Conservation (phyloP, 2,888 invertebrate species). For the Hypolimnas misippus region DNA sequence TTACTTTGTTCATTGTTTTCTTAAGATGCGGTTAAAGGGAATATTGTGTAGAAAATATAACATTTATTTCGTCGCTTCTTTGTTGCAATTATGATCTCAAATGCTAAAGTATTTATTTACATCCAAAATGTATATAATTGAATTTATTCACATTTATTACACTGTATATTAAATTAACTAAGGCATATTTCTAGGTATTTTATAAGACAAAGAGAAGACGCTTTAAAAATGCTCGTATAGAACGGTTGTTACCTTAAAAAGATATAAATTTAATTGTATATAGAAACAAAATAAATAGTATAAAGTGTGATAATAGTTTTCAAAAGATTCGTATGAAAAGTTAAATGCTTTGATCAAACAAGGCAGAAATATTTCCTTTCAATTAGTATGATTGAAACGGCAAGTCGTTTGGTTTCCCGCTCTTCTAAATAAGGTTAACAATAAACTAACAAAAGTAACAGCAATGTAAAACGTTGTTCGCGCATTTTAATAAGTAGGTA, state of each 20-base stretch:
- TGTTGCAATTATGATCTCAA: too few relatives aligned
- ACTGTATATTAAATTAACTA: too few relatives aligned
- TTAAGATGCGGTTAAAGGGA: too few relatives aligned
- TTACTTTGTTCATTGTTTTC: too few relatives aligned
- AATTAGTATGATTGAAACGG: constrained; percentile 25
- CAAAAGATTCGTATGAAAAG: constrained; percentile 3
- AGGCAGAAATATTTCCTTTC: constrained; percentile 27
- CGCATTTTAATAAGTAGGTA: background rate
- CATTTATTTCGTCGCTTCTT: too few relatives aligned
- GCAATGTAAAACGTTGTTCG: background rate
- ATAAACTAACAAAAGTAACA: background rate
- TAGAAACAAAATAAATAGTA: background rate
- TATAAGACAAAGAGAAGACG: too few relatives aligned
- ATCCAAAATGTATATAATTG: too few relatives aligned
- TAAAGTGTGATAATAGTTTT: background rate
- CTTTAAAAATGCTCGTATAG: too few relatives aligned
- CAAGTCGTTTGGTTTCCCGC: constrained; percentile 1
- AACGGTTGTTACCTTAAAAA: background rate
- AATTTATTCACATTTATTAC: too few relatives aligned
- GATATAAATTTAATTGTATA: background rate
- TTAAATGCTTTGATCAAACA: constrained; percentile 25
- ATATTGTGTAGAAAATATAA: too few relatives aligned
- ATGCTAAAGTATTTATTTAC: too few relatives aligned
- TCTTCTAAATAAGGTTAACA: background rate
- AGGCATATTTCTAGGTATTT: too few relatives aligned